phyloP scores from a whole-genome alignment of 2,113 vertebrate genomes.

The Furnarius figulus region DNA sequence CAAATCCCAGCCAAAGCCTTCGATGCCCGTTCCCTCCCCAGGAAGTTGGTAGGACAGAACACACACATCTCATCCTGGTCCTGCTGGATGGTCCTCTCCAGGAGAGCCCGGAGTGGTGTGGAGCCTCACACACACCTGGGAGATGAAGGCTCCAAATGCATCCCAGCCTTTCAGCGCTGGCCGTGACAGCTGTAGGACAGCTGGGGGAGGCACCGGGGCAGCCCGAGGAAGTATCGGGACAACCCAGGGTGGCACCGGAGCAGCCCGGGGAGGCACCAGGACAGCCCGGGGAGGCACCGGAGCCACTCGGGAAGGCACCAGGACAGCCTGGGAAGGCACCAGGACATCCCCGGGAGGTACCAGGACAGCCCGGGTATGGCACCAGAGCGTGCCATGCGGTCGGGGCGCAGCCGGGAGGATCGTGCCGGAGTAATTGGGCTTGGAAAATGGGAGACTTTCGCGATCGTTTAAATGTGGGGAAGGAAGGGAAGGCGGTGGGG shows the following conservation, averaged over 20 bases:
- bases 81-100: not conserved
- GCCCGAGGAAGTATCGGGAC: too few species aligned
- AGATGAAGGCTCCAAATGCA: not conserved
- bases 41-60: not conserved
- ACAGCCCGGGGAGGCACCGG: too few species aligned
- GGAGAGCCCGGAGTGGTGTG: not conserved
- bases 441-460: not conserved
- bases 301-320: too few species aligned
- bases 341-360: too few species aligned
- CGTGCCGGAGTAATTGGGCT: not conserved
- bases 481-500: not conserved
- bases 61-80: rapidly evolving
- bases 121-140: not conserved
- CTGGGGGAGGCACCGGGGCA: not conserved
- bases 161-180: not conserved
- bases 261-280: too few species aligned
- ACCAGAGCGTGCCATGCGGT: not conserved
- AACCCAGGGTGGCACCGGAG: too few species aligned
- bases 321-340: too few species aligned
- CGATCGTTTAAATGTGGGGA: not conserved
- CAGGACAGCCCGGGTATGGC: not conserved
- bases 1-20: not conserved
- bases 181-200: not conserved
- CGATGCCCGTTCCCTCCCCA: rapidly evolving
- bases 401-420: not conserved